These are phyloP conservation scores for Girardinichthys multiradiatus DNA, from an alignment of 2,113 vertebrate genomes.

Conservation along the genomic window DNA sequence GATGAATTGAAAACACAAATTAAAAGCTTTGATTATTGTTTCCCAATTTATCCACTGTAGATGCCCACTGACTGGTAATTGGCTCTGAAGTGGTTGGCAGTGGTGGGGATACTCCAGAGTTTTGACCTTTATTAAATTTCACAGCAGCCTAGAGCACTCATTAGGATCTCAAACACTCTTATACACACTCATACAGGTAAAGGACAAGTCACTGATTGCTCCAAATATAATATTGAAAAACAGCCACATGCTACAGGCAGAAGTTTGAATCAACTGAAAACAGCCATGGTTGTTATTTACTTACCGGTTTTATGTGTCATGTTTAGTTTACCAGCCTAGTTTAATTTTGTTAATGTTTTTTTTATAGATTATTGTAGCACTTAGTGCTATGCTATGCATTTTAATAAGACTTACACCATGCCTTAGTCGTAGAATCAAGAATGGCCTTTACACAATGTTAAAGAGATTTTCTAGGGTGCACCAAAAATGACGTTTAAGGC, in stretches of 20 bases:
- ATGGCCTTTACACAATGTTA: too few species aligned
- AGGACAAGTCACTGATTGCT: slow-evolving; percentile 3
- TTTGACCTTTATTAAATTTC: slow-evolving; percentile 49
- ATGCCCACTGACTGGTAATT: background rate
- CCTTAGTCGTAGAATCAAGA: too few species aligned
- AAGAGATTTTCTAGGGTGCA: too few species aligned
- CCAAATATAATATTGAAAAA: background rate
- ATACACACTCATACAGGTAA: slow-evolving; percentile 3
- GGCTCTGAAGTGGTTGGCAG: slow-evolving; percentile 17
- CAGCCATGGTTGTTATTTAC: background rate
- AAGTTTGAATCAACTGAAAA: background rate
- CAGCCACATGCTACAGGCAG: background rate
- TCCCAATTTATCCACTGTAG: background rate
- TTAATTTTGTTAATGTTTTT: too few species aligned
- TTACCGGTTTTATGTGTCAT: background rate
- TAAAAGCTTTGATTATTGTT: background rate
- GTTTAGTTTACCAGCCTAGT: too few species aligned
- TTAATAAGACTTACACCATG: too few species aligned
- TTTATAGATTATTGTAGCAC: too few species aligned
- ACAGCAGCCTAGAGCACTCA: slow-evolving; percentile 30
- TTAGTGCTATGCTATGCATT: too few species aligned
- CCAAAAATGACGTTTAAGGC: too few species aligned
- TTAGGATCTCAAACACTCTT: slow-evolving; percentile 11
- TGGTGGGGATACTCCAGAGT: slow-evolving; percentile 37
- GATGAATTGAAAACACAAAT: background rate